Evolutionary conservation across 2,797 vertebrate species (phyloP), one percentile per base, ranked within the genome.

Genomic region (Thalassophryne amazonica): DNA sequence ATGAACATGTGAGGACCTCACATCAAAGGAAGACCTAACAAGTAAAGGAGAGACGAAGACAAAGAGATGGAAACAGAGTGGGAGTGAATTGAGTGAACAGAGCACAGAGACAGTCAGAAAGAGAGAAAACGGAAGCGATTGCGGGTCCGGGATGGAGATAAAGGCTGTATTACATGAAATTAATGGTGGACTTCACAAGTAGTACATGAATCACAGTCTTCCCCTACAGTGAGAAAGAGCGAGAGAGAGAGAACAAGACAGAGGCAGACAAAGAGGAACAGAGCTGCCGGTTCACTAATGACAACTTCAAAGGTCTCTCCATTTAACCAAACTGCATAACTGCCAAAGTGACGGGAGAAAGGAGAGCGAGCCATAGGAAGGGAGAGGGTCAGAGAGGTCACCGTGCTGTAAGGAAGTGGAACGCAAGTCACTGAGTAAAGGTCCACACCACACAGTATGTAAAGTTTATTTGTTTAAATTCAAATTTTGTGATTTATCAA

Each of bases 131-230:
- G 68, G 47, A 66, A 81, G 71, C 57, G 74, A 86, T 84, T 78
- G 70, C 54, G 58, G 87, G 88, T 93, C 88, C 89, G 90, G 90
- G 88, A 93, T 73, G 47, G 85, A 95, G 94, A 95, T 97, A 95
- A 96, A 95, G 95, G 93, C 91, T 92, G 93, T 93, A 94, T 93
- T 95, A 95, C 93, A 93, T 89, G 91, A 94, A 95, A 96, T 96
- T 94, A 97, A 96, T 95, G 93, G 93, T 91, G 90, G 91, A 80
- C 91, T 91, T 92, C 90, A 91, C 87, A 89, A 89, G 89, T 90
- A 90, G 90, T 93, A 94, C 94, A 97, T 95, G 94, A 96, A 95
- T 97, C 93, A 95, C 91, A 91, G 90, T 93, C 53, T 52, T 93
- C 93, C 30, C 25, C 91, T 92, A 88, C 90, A 89, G 88, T 87